These are phyloP conservation scores for Protobothrops flavoviridis DNA, from an alignment of 2,113 vertebrate genomes.

Conservation along the genomic window DNA sequence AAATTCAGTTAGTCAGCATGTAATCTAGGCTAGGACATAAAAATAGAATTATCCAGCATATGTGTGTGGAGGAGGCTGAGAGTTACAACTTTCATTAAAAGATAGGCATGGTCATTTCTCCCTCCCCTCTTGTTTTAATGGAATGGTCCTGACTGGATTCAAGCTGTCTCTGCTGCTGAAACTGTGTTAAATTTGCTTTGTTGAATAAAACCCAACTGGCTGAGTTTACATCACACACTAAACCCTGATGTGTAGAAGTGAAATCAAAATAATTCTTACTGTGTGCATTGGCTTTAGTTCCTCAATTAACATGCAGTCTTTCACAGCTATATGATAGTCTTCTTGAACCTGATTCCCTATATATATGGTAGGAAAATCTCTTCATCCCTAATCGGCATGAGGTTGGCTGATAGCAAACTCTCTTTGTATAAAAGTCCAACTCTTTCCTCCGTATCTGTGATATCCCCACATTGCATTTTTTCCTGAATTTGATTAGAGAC, in stretches of 20 bases:
- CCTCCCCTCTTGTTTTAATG: not conserved
- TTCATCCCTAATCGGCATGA: not conserved
- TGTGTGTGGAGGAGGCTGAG: not conserved
- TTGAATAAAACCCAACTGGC: not conserved
- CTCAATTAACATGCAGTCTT: not conserved
- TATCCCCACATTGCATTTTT: not conserved
- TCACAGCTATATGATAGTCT: not conserved
- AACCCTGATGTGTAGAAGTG: not conserved
- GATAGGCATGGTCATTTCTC: not conserved
- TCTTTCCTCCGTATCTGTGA: not conserved
- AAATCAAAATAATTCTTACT: not conserved
- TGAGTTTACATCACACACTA: not conserved
- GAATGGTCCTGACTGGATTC: not conserved
- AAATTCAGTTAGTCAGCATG: conserved; percentile 10
- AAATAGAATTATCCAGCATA: not conserved
- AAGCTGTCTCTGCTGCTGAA: not conserved
- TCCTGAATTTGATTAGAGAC: not conserved
- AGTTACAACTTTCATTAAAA: not conserved
- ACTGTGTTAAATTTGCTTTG: not conserved
- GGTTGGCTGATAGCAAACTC: not conserved
- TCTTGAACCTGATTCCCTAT: not conserved
- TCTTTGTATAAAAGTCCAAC: not conserved
- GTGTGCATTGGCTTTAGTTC: not conserved
- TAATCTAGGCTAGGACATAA: not conserved
- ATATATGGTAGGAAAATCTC: not conserved